Percentiles rank a stretch among this genome's conserved stretches.
Evolutionary conservation across 2,888 invertebrate genomes (phyloP).

Genomic region (Oscheius onirici): DNA sequence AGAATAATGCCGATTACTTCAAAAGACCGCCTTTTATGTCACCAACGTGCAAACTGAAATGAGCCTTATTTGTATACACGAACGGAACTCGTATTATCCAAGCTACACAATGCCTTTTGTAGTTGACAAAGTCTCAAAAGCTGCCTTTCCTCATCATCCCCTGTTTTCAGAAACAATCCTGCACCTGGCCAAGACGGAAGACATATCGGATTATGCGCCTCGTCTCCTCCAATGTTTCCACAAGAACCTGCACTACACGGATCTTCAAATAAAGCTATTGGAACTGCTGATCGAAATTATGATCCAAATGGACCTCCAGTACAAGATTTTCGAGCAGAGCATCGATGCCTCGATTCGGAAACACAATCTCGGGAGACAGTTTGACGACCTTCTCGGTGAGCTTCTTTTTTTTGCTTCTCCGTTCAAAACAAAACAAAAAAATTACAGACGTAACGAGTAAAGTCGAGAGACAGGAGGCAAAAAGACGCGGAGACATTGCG

Average conservation of each 20-base stretch:
- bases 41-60: too few relatives aligned
- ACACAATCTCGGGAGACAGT: slow-evolving; percentile 75
- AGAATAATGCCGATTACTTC: too few relatives aligned
- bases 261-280: slow-evolving; percentile 54
- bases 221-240: slow-evolving; percentile 93
- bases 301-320: slow-evolving; percentile 75
- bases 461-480: not conserved
- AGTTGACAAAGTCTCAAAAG: too few relatives aligned
- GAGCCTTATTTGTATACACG: too few relatives aligned
- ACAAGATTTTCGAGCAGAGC: slow-evolving; percentile 88
- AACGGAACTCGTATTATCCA: too few relatives aligned
- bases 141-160: too few relatives aligned
- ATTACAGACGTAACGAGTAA: too few relatives aligned
- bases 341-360: slow-evolving; percentile 85
- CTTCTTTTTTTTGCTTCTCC: too few relatives aligned
- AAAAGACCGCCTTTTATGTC: too few relatives aligned
- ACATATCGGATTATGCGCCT: slow-evolving; percentile 80
- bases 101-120: too few relatives aligned
- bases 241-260: slow-evolving; percentile 77
- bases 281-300: slow-evolving; percentile 54
- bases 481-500: not conserved
- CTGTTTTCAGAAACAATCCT: slow-evolving; percentile 63
- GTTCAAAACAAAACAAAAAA: too few relatives aligned
- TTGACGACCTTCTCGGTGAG: too few relatives aligned
- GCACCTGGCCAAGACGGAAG: slow-evolving; percentile 77